Percentiles rank a stretch among this genome's conserved stretches.
These are phyloP conservation scores for Alligator mississippiensis DNA, from an alignment of 2,113 vertebrate species.

Conservation along the genomic window DNA sequence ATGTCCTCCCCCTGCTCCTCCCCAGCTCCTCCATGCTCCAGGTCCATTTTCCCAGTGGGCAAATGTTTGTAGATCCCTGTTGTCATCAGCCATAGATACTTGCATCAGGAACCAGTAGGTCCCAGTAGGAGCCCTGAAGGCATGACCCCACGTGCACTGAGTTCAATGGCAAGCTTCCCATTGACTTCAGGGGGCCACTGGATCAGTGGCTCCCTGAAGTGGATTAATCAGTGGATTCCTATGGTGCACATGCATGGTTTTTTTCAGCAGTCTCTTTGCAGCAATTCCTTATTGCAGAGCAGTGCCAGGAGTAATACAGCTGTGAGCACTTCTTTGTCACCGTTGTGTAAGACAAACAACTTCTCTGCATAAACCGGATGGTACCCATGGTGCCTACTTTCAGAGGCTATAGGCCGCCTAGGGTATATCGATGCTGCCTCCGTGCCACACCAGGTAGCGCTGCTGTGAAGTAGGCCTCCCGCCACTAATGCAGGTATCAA, in stretches of 20 bases:
- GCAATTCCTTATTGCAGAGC: background rate
- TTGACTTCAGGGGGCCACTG: background rate
- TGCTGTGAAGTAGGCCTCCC: too few relatives aligned
- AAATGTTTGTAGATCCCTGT: background rate
- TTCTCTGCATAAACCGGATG: background rate
- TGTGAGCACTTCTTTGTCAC: background rate
- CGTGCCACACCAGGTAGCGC: background rate
- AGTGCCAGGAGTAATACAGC: background rate
- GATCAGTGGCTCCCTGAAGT: background rate
- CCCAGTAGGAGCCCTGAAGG: background rate
- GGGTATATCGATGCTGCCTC: background rate
- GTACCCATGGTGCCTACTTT: background rate
- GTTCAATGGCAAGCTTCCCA: background rate
- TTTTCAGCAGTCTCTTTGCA: background rate
- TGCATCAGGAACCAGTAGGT: background rate
- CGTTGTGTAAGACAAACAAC: background rate
- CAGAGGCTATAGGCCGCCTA: too few relatives aligned
- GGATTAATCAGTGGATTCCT: background rate
- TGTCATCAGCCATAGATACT: background rate
- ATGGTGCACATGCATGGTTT: background rate
- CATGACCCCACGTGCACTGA: background rate
- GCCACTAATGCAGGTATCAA: too few relatives aligned
- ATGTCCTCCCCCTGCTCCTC: too few relatives aligned
- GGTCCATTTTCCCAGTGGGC: too few relatives aligned
- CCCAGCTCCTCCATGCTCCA: too few relatives aligned